Base-by-base conservation (phyloP, 2,797 vertebrate genomes). In the Tapirus indicus region DNA sequence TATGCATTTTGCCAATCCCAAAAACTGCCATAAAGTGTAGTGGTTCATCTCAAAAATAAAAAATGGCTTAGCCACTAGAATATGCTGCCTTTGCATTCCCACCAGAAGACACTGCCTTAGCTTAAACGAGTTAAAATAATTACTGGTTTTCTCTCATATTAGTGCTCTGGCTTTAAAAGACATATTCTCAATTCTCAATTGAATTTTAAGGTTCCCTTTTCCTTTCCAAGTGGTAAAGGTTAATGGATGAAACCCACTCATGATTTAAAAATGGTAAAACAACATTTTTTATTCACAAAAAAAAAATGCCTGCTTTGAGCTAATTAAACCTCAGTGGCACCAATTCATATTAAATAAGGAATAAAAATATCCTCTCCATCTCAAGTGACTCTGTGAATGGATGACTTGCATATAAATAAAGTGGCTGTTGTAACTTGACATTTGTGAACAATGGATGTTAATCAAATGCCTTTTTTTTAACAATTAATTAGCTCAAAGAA, bases 381-480 rank as follows among this genome's bases (percentile, higher is more conserved):
- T 80, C 68, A 93, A 83, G 86, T 35, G 66, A 18, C 54, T 86
- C 58, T 72, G 23, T 79, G 32, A 87, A 56, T 38, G 49, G 16
- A 68, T 82, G 38, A 74, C 71, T 89, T 58, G 32, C 11, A 35
- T 72, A 27, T 5, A 83, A 90, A 23, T 7, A 79, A 90, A n/a
- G 27, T 49, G 27, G 2, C 52, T 83, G 4, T n/a, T 78, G 29
- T 83, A 60, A 87, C 23, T 68, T 72, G 47, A 82, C 32, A 82
- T 71, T 80, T 89, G 75, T 52, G 29, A 94, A 96, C 27, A 49
- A 56, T 78, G 11, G 20, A 47, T 96, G 9, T 74, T 95, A 94
- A 64, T 80, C n/a, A 93, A 56, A 62, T 17, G 29, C 17, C 6
- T 82, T 91, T 94, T 60, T 12, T 47, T 16, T 54, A 54, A 20